These are phyloP conservation scores for Brachymystax lenok DNA, from an alignment of 2,797 vertebrate genomes.

Conservation along the genomic window DNA sequence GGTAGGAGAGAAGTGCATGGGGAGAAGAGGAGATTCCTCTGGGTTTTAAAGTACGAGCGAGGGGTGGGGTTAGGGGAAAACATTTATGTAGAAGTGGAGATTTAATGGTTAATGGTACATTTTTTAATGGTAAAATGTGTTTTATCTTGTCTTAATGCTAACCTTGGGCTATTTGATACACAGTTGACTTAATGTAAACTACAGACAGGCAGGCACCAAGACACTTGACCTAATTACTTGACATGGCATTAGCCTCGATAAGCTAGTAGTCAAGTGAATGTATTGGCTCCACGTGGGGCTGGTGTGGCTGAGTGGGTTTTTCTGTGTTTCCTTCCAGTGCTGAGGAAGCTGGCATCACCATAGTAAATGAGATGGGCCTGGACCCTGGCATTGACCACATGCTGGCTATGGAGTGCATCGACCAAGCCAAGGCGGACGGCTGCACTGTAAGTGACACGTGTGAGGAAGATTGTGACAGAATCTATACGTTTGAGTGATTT, in stretches of 20 bases:
- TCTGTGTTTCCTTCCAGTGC: slow-evolving; percentile 63
- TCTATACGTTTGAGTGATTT: slow-evolving; percentile 32
- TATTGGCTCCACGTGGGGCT: not conserved
- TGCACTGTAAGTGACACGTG: slow-evolving; percentile 80
- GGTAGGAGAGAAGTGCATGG: slow-evolving; percentile 47
- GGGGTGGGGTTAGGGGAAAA: no score
- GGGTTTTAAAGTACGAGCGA: not conserved
- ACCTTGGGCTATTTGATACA: not conserved
- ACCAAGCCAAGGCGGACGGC: slow-evolving; percentile 90
- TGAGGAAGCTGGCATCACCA: slow-evolving; percentile 87
- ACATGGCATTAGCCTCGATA: not conserved
- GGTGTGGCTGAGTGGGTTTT: not conserved
- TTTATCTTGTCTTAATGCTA: not conserved
- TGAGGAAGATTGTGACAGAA: slow-evolving; percentile 38
- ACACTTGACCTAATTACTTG: not conserved
- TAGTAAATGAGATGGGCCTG: slow-evolving; percentile 91
- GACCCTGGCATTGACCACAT: slow-evolving; percentile 98
- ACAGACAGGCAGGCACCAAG: not conserved
- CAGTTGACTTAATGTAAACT: not conserved
- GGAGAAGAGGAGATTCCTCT: not conserved
- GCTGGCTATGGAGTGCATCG: slow-evolving; percentile 97
- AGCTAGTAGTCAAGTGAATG: not conserved
- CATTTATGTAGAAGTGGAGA: no score
- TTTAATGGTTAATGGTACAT: no score
- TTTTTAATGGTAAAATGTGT: not conserved